These are phyloP conservation scores for Orchestes rusci DNA, from an alignment of 2,888 invertebrate genomes.

Conservation along the genomic window DNA sequence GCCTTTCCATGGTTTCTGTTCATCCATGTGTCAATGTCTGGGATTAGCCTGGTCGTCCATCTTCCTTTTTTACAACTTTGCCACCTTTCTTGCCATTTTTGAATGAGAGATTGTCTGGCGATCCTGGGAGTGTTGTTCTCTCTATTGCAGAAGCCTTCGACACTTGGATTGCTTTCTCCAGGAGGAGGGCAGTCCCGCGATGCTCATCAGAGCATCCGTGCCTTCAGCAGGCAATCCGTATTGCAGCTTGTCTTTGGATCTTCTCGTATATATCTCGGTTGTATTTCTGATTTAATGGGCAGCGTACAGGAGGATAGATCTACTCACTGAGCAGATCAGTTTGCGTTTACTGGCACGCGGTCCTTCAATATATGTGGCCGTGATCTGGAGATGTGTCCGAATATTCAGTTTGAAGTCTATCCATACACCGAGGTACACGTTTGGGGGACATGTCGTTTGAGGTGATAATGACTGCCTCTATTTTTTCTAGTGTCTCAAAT, in stretches of 20 bases:
- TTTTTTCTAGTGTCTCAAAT: slow-evolving; percentile 6
- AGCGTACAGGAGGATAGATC: background rate
- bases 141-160: too few relatives aligned
- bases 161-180: too few relatives aligned
- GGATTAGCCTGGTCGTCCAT: too few relatives aligned
- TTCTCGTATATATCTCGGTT: background rate
- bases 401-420: background rate
- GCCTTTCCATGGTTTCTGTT: too few relatives aligned
- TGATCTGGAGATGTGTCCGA: background rate
- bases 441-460: background rate
- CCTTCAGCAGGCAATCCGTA: too few relatives aligned
- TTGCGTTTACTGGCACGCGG: background rate
- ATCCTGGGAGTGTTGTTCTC: background rate
- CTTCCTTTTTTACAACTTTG: too few relatives aligned
- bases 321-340: background rate
- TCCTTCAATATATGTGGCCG: background rate
- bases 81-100: too few relatives aligned
- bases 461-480: slow-evolving; percentile 5
- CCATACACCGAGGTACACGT: background rate
- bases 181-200: too few relatives aligned
- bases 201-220: too few relatives aligned
- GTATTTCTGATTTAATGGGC: background rate
- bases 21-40: too few relatives aligned
- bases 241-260: background rate
- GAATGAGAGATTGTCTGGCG: background rate